Base-by-base conservation (phyloP, 2,888 invertebrate species). In the Bursaphelenchus okinawaensis region DNA sequence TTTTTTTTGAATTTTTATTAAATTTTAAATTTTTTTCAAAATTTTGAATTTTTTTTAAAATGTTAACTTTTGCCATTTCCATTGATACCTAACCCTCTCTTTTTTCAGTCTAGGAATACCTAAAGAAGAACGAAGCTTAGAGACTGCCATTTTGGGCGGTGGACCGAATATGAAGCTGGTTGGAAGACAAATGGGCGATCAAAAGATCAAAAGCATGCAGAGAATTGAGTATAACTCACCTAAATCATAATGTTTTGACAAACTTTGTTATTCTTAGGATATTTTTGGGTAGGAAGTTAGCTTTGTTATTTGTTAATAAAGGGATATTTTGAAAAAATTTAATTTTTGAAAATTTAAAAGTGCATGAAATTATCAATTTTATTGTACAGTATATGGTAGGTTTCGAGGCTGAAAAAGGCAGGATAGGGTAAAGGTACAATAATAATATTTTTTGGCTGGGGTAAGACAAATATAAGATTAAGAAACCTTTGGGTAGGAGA, bases 31-130 rank as follows among this genome's bases (percentile, higher is more conserved):
- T 55, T 19, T 16, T 22, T 12, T 20, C 22, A 4, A 31, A 19
- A 57, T 54, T 55, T n/a, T n/a, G n/a, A 31, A 27, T 62, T 7
- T 57, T 22, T 51, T 28, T 6, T 1, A 54, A 27, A 26, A 24
- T 19, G 1, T n/a, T 12, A 54, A 54, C n/a, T 54, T 54, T 1
- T n/a, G n/a, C n/a, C n/a, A n/a, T n/a, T n/a, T n/a, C n/a, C n/a
- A n/a, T n/a, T n/a, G n/a, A n/a, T n/a, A n/a, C 24, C 52, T 24
- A 29, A 12, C n/a, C n/a, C 40, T 8, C 1, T 60, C 26, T 24
- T 19, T 57, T 68, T 69, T 51, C 64, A 75, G 76, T 52, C 60
- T 78, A 8, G 75, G 73, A 16, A 51, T 78, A 0, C 20, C 56
- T 1, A 4, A 57, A n/a, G 62, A 67, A 4, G 59, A 72, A 55